Evolutionary conservation across 2,113 vertebrate genomes (phyloP).

Genomic region (Bathybates hornii): DNA sequence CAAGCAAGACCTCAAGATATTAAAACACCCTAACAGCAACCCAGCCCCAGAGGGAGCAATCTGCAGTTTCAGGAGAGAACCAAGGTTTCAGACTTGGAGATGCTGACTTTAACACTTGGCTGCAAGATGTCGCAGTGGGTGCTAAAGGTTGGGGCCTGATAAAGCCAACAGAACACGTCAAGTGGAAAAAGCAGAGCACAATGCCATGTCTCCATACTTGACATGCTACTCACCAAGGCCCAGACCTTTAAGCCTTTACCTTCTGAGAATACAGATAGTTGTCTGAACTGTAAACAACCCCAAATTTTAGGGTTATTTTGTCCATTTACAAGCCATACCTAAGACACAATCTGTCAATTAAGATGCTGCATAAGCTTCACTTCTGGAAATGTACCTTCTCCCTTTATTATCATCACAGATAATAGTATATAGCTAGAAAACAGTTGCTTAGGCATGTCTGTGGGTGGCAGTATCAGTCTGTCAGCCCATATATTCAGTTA

Average conservation of each 20-base stretch:
- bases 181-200: not conserved
- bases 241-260: not conserved
- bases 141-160: not conserved
- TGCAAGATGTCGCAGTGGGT: not conserved
- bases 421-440: not conserved
- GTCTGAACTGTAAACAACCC: not conserved
- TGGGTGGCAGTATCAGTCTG: not conserved
- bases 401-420: not conserved
- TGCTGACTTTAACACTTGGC: not conserved
- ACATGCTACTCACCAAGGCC: not conserved
- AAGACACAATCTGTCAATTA: rapidly evolving
- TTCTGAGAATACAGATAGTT: not conserved
- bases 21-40: not conserved
- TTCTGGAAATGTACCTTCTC: not conserved
- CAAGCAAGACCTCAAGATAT: not conserved
- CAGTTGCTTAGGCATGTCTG: rapidly evolving
- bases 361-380: not conserved
- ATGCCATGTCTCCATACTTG: not conserved
- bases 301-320: not conserved
- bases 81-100: not conserved
- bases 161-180: not conserved
- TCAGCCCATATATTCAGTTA: not conserved
- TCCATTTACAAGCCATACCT: rapidly evolving
- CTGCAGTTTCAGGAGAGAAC: not conserved
- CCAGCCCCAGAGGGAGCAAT: rapidly evolving